phyloP scores from a whole-genome alignment of 1,140 invertebrate species.

The Tetraneura akinire region DNA sequence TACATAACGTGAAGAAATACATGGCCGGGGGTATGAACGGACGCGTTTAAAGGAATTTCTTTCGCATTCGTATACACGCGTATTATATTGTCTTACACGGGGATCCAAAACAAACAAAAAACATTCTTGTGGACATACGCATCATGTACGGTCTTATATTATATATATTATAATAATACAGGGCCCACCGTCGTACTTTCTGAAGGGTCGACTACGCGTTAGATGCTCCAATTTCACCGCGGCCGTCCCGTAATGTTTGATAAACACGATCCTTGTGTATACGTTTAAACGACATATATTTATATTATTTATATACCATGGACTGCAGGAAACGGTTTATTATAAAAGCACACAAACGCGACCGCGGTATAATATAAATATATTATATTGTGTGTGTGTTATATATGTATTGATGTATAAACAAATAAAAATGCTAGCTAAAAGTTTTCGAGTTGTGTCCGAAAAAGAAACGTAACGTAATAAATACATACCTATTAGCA shows the following conservation, averaged over 20 bases:
- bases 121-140: slow-evolving; percentile 42
- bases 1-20: background rate
- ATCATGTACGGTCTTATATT: background rate
- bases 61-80: background rate
- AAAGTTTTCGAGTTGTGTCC: too few species aligned
- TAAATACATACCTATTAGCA: too few species aligned
- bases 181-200: background rate
- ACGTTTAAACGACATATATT: too few species aligned
- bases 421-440: too few species aligned
- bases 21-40: background rate
- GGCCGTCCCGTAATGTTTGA: slow-evolving; percentile 42
- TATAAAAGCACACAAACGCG: slow-evolving; percentile 31
- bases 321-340: slow-evolving; percentile 40
- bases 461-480: too few species aligned
- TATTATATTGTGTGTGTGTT: background rate
- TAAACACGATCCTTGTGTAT: slow-evolving; percentile 44
- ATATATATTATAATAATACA: slow-evolving; percentile 2
- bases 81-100: background rate
- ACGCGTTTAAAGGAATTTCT: slow-evolving; percentile 43
- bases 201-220: slow-evolving; percentile 27
- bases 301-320: background rate
- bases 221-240: slow-evolving; percentile 32
- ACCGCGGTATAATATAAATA: background rate
- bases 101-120: slow-evolving; percentile 49
- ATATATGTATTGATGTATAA: too few species aligned